Conservation (phyloP, 2,113 vertebrate species). For the Tautogolabrus adspersus region DNA sequence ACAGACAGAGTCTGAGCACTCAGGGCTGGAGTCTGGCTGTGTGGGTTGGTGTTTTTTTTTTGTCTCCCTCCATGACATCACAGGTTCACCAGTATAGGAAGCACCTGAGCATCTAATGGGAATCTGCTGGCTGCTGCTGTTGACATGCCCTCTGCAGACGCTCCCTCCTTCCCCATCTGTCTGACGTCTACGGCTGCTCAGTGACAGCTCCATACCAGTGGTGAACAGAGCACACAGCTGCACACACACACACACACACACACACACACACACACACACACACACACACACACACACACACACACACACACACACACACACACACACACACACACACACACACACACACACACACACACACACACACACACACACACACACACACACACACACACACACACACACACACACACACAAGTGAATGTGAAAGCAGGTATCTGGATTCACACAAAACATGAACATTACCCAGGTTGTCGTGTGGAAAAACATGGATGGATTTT, state of each 20-base stretch:
- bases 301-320: no score
- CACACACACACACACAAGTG: no score
- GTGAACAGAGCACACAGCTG: conserved; percentile 32
- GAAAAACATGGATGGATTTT: no score
- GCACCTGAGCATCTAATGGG: conserved; percentile 68
- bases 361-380: conserved; percentile 7
- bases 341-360: conserved; percentile 24
- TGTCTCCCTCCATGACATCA: conserved; percentile 5
- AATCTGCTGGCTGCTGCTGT: conserved; percentile 57
- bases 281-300: background rate
- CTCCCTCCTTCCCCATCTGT: conserved; percentile 63
- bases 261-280: conserved; percentile 30
- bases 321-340: background rate
- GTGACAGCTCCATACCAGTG: conserved; percentile 60
- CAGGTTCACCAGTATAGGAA: conserved; percentile 19
- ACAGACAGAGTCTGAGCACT: background rate
- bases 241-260: background rate
- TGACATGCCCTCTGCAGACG: conserved; percentile 61
- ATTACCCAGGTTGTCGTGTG: no score
- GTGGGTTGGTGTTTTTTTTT: background rate
- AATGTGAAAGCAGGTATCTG: no score
- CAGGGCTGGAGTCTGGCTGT: background rate
- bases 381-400: conserved; percentile 29
- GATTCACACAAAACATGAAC: no score
- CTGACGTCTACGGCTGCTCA: conserved; percentile 53